phyloP scores from a whole-genome alignment of 1,140 invertebrate genomes.

The Anoplophora glabripennis region DNA sequence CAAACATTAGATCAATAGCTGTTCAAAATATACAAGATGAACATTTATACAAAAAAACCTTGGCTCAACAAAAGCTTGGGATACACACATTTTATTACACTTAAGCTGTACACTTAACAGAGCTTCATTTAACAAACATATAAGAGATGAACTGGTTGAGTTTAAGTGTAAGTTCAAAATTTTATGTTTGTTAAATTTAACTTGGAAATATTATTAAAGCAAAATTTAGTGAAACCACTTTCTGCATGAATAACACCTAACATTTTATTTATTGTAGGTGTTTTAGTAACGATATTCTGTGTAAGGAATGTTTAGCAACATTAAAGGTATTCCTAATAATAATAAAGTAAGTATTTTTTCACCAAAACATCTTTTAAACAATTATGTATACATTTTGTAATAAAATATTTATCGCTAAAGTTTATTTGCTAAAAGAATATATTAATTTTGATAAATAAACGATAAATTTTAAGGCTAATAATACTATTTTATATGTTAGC shows the following conservation, averaged over 20 bases:
- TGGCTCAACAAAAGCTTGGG: conserved; percentile 9
- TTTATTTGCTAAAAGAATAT: neutral
- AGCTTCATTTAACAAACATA: conserved; percentile 8
- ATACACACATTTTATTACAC: conserved; percentile 16
- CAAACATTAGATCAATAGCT: conserved; percentile 2
- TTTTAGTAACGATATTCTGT: neutral
- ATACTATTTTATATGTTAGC: too few relatives aligned
- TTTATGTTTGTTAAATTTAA: neutral
- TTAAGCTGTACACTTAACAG: conserved; percentile 13
- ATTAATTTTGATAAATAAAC: neutral
- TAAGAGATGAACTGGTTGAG: neutral
- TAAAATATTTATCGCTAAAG: neutral
- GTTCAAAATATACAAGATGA: conserved; percentile 22
- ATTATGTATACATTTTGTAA: neutral
- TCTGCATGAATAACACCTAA: too few relatives aligned
- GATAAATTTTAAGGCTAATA: too few relatives aligned
- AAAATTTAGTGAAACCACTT: too few relatives aligned
- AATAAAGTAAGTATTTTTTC: conserved; percentile 1
- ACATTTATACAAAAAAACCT: conserved; percentile 19
- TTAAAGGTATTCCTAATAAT: neutral
- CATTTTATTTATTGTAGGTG: neutral
- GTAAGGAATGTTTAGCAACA: neutral
- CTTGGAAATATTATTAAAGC: too few relatives aligned
- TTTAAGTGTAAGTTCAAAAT: neutral
- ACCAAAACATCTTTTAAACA: conserved; percentile 9